Base-by-base conservation (phyloP, 2,888 invertebrate species). In the Megamerina dolium region DNA sequence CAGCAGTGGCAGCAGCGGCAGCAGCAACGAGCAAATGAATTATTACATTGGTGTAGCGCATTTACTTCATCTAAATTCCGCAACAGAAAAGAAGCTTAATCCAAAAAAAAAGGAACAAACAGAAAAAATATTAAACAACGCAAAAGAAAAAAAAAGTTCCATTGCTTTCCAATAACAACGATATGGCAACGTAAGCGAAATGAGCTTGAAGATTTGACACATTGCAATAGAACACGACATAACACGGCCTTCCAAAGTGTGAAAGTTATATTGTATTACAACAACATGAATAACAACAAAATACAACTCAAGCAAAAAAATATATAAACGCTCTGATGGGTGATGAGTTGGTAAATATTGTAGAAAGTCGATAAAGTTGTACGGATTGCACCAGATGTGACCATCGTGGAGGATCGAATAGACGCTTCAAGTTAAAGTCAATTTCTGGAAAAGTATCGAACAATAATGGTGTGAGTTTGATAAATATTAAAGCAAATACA, bases 1-100 rank as follows among this genome's bases (percentile, higher is more conserved):
- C 12, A 27, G 19, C 35, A 16, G 30, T 38, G 30, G 38, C 47
- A 44, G 40, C 27, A 39, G 37, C 13, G 18, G 42, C 45, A 31
- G 31, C 30, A 49, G 42, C 49, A 61, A 57, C 55, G 45, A 61
- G 57, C 51, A 50, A 56, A 60, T 61, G 60, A 61, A 57, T 58
- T 61, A 60, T 63, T 58, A 49, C 46, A 46, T 36, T 23, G 29
- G 38, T 26, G 27, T n/a, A n/a, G 34, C 42, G 44, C 32, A 41
- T 48, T 55, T 50, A 48, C 52, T 45, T 61, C 60, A 56, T 56
- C 53, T 58, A 53, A 61, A 60, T 61, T 56, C 54, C 49, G 40
- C 26, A 42, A 45, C 41, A 44, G 43, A 50, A 50, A 40, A 37
- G 41, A 44, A 34, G 36, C 33, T 19, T 10, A 27, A 32, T 10